These are phyloP conservation scores for Pelecanus crispus DNA, from an alignment of 2,113 vertebrate genomes.

Conservation along the genomic window DNA sequence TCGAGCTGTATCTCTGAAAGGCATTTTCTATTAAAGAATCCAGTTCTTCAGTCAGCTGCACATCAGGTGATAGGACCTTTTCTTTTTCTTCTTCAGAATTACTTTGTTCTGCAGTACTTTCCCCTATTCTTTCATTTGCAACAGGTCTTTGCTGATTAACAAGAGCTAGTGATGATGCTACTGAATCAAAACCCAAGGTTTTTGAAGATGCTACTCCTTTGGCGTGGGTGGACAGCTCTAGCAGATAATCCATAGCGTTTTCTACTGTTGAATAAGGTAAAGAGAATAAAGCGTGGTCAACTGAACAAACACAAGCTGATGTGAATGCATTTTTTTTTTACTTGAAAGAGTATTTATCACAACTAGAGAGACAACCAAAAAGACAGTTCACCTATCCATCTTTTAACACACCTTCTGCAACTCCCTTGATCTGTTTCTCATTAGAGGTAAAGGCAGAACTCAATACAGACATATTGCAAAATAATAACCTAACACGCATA, in stretches of 20 bases:
- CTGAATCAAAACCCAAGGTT: conserved; percentile 75
- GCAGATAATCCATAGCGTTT: conserved; percentile 89
- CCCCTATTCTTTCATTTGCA: neutral
- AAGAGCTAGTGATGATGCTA: conserved; percentile 67
- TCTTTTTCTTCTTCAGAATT: conserved; percentile 6
- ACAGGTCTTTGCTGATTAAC: conserved; percentile 30
- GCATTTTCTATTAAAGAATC: conserved; percentile 81
- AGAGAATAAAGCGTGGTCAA: conserved; percentile 17
- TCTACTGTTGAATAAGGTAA: conserved; percentile 78
- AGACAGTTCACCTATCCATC: neutral
- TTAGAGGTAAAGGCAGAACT: neutral
- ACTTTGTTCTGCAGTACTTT: neutral
- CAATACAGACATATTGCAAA: neutral
- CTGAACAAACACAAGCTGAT: neutral
- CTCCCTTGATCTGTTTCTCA: neutral
- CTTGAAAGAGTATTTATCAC: neutral
- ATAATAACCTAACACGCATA: neutral
- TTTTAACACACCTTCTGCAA: neutral
- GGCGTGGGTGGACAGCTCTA: conserved; percentile 87
- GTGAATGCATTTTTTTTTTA: neutral
- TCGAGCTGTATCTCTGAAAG: conserved; percentile 63
- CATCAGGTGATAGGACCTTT: conserved; percentile 33
- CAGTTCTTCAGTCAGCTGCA: conserved; percentile 76
- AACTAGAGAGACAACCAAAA: neutral
- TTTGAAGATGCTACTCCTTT: conserved; percentile 65